Percentiles rank a stretch among this genome's conserved stretches.
Evolutionary conservation across 2,113 vertebrate species (phyloP).

Genomic region (Rafetus swinhoei): DNA sequence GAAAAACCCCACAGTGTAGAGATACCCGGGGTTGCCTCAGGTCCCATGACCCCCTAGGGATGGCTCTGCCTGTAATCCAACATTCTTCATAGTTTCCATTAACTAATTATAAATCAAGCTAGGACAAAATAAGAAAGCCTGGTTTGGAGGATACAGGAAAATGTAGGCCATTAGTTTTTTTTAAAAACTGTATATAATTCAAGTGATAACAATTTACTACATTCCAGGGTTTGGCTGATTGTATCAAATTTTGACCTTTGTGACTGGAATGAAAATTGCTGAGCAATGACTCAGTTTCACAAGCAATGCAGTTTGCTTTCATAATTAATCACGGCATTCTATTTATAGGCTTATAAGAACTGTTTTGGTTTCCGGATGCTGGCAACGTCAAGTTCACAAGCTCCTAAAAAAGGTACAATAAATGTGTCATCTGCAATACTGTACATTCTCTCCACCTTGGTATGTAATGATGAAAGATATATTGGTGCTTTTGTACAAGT

Average conservation of each 20-base stretch:
- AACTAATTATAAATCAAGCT: neutral
- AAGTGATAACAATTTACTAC: neutral
- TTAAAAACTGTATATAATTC: neutral
- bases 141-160: neutral
- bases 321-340: neutral
- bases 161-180: fast-evolving
- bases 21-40: no score
- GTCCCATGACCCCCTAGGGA: no score
- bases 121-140: fast-evolving
- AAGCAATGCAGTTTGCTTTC: conserved; percentile 25
- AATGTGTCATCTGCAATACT: neutral
- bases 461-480: neutral
- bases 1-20: no score
- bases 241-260: conserved; percentile 1
- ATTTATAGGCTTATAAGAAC: neutral
- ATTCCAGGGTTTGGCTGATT: neutral
- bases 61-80: neutral
- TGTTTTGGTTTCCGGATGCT: neutral
- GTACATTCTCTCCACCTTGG: neutral
- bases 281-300: neutral
- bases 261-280: conserved; percentile 30
- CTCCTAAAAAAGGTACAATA: neutral
- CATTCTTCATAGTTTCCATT: neutral
- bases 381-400: neutral
- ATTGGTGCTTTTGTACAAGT: neutral